A percentile compares a stretch with the other conserved stretches of the same genome.
These are phyloP conservation scores for Hemiscyllium ocellatum DNA, from an alignment of 2,113 vertebrate genomes.

Conservation along the genomic window DNA sequence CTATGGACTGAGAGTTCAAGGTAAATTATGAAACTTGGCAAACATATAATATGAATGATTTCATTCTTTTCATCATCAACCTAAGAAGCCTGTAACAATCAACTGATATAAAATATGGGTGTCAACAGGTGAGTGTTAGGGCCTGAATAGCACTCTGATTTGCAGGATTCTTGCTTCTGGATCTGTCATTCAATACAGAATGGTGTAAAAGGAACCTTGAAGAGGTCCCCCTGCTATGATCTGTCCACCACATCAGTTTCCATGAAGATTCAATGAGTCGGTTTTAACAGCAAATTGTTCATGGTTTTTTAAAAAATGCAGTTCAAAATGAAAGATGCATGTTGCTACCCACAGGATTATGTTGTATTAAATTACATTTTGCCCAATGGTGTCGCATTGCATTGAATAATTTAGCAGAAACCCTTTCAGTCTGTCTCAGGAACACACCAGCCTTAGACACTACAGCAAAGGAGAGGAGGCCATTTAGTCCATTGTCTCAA, in stretches of 20 bases:
- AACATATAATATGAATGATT: background rate
- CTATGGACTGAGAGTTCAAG: background rate
- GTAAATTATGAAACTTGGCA: background rate
- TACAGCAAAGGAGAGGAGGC: background rate
- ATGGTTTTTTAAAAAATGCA: background rate
- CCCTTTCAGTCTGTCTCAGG: background rate
- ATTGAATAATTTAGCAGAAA: constrained; percentile 17
- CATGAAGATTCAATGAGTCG: constrained; percentile 23
- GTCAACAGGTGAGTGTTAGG: background rate
- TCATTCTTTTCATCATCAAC: background rate
- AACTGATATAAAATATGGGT: background rate
- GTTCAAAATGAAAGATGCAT: constrained; percentile 24
- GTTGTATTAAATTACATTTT: constrained; percentile 36
- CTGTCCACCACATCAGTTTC: constrained; percentile 2
- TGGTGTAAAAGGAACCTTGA: background rate
- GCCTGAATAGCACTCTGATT: background rate
- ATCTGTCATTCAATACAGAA: background rate
- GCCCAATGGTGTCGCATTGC: constrained; percentile 14
- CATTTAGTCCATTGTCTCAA: background rate
- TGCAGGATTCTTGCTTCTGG: background rate
- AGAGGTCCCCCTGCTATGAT: background rate
- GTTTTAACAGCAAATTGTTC: constrained; percentile 9
- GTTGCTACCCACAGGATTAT: constrained; percentile 32
- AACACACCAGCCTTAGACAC: background rate
- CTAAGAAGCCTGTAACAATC: background rate